Evolutionary conservation across 2,888 invertebrate species (phyloP).

Genomic region (Dryomyza anilis): DNA sequence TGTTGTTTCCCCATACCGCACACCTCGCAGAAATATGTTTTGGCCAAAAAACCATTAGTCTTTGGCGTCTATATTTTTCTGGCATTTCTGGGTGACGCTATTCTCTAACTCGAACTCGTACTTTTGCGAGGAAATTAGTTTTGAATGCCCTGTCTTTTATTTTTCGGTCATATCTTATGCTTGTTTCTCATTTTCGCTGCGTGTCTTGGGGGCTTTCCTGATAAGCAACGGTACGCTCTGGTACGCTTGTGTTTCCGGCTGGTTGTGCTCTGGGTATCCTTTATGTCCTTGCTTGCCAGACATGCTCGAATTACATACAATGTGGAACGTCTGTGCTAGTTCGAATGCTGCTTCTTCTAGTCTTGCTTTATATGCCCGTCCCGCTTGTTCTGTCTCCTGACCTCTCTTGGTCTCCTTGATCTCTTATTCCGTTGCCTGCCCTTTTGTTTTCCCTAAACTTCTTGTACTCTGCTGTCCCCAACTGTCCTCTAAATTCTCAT

Average conservation of each 20-base stretch:
- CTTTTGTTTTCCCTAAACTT: background rate
- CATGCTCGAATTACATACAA: too few relatives aligned
- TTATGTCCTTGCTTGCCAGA: background rate
- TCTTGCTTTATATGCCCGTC: background rate
- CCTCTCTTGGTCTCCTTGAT: background rate
- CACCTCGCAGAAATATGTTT: too few relatives aligned
- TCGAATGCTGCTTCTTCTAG: too few relatives aligned
- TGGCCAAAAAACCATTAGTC: constrained; percentile 11
- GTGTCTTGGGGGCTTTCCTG: background rate
- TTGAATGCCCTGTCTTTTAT: background rate
- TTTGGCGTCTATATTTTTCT: constrained; percentile 6
- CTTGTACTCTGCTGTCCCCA: background rate
- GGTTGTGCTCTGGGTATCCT: background rate
- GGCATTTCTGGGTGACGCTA: background rate
- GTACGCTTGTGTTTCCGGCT: background rate
- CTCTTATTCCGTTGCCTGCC: too few relatives aligned
- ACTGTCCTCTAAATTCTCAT: background rate
- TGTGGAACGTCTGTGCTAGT: too few relatives aligned
- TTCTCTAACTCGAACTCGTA: background rate
- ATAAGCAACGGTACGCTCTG: background rate
- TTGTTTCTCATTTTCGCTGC: background rate
- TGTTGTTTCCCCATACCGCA: background rate
- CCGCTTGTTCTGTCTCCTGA: background rate
- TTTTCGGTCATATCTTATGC: background rate
- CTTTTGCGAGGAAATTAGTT: constrained; percentile 22